These are phyloP conservation scores for Enteromius viviparus DNA, from an alignment of 2,797 vertebrate genomes.

Conservation along the genomic window DNA sequence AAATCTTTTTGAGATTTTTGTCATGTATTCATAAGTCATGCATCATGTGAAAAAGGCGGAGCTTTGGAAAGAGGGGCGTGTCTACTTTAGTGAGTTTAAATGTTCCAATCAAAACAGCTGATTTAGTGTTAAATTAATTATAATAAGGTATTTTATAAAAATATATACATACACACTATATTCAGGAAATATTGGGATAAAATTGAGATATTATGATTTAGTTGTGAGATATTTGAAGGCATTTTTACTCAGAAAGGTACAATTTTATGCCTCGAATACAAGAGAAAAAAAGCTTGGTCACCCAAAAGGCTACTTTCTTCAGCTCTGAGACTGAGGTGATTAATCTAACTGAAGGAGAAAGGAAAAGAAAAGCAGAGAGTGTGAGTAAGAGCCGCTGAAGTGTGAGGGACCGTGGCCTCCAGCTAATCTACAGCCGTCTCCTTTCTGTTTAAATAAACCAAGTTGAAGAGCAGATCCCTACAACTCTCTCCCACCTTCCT, in stretches of 20 bases:
- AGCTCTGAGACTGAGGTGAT: slow-evolving; percentile 16
- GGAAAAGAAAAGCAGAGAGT: slow-evolving; percentile 9
- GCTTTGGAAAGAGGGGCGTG: neutral
- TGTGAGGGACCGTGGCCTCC: slow-evolving; percentile 12
- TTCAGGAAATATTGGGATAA: neutral
- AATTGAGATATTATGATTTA: neutral
- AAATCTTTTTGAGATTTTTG: too few species aligned
- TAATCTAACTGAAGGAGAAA: slow-evolving; percentile 13
- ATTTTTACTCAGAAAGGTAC: neutral
- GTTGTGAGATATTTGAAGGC: neutral
- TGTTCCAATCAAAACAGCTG: neutral
- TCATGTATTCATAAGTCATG: neutral
- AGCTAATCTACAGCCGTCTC: slow-evolving; percentile 21
- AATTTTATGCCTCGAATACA: neutral
- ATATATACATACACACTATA: neutral
- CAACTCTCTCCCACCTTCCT: slow-evolving; percentile 39
- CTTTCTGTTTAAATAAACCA: slow-evolving; percentile 46
- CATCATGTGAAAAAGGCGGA: neutral
- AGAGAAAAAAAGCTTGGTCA: slow-evolving; percentile 12
- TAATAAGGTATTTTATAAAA: neutral
- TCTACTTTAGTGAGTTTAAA: neutral
- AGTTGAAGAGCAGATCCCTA: slow-evolving; percentile 1
- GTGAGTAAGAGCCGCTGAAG: slow-evolving; percentile 14
- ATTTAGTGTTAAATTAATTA: neutral
- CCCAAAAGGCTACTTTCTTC: neutral